Evolutionary conservation across 2,797 vertebrate species (phyloP), one percentile per base, ranked within the genome.

Genomic region (Hippocampus kuda): DNA sequence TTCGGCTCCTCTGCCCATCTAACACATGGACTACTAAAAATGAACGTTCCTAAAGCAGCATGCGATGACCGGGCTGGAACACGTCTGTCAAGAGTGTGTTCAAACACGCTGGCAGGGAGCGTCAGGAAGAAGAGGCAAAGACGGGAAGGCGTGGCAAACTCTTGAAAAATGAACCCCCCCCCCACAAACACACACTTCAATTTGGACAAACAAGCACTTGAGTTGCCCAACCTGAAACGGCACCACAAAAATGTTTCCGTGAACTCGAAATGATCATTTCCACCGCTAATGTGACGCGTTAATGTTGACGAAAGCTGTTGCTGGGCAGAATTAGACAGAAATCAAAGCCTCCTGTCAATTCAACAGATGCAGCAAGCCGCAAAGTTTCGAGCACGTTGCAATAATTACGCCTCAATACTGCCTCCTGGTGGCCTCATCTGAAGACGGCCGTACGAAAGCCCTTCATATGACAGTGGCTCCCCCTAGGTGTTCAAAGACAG

Each of bases 101-200:
- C 13, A 12, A 8, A 20, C 16, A 27, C 8, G 26, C 27, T 18
- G 24, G 15, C 20, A 16, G 27, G 12, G 62, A 70, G 61, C 63
- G 62, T 71, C 70, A 79, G 69, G 69, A 76, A 71, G 63, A 77
- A 69, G 12, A 62, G 59, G 77, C 77, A 78, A 79, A 73, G 44
- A 68, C 71, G 75, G 79, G 66, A 79, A 73, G 66, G 69, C 61
- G 53, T 2, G 34, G 66, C 72, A 24, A 44, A 64, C 41, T 44
- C 62, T 44, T 24, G 62, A n/a, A 24, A 64, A 22, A 61, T 34
- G 12, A 30, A 15, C 2, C 8, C 2, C 8, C 2, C 49, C 2
- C 22, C 22, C 51, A 10, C 51, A 3, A 12, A 11, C 24, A n/a
- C 6, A 16, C 24, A n/a, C 42, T 44, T 65, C 15, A n/a, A 44